Evolutionary conservation across 2,113 vertebrate genomes (phyloP).

Genomic region (Nanorana parkeri): DNA sequence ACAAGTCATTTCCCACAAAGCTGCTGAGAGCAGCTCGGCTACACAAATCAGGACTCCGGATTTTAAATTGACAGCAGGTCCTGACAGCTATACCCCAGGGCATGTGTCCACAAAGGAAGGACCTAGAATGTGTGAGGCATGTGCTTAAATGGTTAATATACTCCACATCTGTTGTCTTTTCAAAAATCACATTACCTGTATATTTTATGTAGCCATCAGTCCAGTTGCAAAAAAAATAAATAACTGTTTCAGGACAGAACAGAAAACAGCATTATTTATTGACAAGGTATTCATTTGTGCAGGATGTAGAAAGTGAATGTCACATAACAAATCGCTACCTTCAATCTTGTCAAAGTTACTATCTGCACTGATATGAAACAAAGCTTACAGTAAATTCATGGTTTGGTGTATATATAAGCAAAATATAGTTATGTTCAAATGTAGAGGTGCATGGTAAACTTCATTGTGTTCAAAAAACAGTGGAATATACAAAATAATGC

Average conservation of each 20-base stretch:
- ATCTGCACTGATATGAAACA: conserved; percentile 38
- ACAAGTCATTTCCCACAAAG: too few species aligned
- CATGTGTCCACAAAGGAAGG: too few species aligned
- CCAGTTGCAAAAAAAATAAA: conserved; percentile 35
- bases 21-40: too few species aligned
- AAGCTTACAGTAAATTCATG: conserved; percentile 35
- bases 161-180: conserved; percentile 15
- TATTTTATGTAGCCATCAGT: conserved; percentile 49
- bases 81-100: too few species aligned
- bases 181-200: conserved; percentile 32
- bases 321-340: conserved; percentile 41
- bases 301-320: conserved; percentile 37
- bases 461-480: too few species aligned
- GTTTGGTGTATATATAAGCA: conserved; percentile 3
- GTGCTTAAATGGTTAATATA: conserved; percentile 6
- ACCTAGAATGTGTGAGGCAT: too few species aligned
- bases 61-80: too few species aligned
- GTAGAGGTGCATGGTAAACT: too few species aligned
- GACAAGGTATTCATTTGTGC: conserved; percentile 44
- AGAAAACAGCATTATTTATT: conserved; percentile 46
- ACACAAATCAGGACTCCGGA: too few species aligned
- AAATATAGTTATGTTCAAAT: too few species aligned
- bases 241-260: conserved; percentile 38
- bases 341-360: conserved; percentile 36
- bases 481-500: too few species aligned